Evolutionary conservation across 2,888 invertebrate species (phyloP), one percentile per base, ranked within the genome.

Genomic region (Carterocephalus palaemon): DNA sequence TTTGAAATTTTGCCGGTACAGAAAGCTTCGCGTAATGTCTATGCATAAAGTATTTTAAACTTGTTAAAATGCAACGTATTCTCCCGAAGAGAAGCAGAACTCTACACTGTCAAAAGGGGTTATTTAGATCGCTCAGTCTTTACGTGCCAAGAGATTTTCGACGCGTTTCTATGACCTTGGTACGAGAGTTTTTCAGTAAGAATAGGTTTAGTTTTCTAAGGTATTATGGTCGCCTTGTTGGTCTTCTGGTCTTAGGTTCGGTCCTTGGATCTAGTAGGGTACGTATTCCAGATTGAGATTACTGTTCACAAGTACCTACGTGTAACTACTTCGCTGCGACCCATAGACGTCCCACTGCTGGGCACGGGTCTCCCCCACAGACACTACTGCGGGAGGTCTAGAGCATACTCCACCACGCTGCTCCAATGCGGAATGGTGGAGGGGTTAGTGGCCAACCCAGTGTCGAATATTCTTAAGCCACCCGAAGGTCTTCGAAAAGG

Each of bases 21-120:
- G 74, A 73, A 68, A 72, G 70, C 73, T 69, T 49, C 57, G 56
- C 61, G 73, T 82, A 82, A 81, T 79, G 72, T 83, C 84, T 81
- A 83, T 84, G 84, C 83, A 84, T 84, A 85, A 84, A 84, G 80
- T 83, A 84, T 84, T 83, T 78, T 75, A 75, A 83, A 83, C 78
- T 83, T 76, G 83, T 83, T 83, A 76, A 83, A 83, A 84, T 84
- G 81, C 83, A 84, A 79, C 78, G 79, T 75, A 73, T 75, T 77
- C 34, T 28, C 70, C 52, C 52, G 58, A 57, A 54, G 48, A 47
- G 56, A 36, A 51, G 47, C 54, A 55, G 61, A 64, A 62, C 63
- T 57, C 60, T 54, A 47, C 57, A 59, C 49, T 64, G 66, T 67
- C 69, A 67, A 70, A 73, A 64, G 70, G 59, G 72, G 70, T 73